Percentiles rank a stretch among this genome's conserved stretches.
These are phyloP conservation scores for Microcebus murinus DNA, from an alignment of 2,113 vertebrate species.

Conservation along the genomic window DNA sequence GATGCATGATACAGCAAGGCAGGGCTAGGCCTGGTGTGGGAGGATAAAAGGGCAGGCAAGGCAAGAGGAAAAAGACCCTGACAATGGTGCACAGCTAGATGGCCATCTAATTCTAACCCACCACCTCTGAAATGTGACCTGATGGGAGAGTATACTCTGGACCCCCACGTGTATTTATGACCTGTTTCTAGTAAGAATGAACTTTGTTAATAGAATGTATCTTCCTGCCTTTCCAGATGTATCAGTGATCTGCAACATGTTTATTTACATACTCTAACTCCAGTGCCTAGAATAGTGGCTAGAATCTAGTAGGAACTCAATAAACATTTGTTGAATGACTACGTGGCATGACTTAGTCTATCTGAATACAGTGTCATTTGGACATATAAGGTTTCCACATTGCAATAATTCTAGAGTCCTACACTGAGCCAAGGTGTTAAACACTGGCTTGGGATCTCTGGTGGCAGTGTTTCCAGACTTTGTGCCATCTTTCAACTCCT, in stretches of 20 bases:
- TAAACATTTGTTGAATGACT: background rate
- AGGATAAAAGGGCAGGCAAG: background rate
- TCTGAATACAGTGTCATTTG: background rate
- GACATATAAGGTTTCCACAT: background rate
- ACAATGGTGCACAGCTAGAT: too few relatives aligned
- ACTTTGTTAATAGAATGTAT: background rate
- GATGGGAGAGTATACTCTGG: background rate
- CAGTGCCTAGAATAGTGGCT: background rate
- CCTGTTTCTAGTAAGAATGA: background rate
- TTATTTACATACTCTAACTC: background rate
- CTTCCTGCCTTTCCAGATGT: background rate
- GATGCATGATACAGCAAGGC: too few relatives aligned
- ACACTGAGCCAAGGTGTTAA: accelerated
- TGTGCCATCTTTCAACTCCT: background rate
- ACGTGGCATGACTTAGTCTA: background rate
- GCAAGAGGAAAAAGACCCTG: background rate
- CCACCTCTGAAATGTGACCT: background rate
- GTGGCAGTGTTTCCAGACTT: background rate
- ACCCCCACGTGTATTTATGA: background rate
- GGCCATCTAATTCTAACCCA: background rate
- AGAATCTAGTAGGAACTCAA: background rate
- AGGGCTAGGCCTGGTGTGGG: accelerated
- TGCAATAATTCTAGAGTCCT: background rate
- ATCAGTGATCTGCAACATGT: too few relatives aligned
- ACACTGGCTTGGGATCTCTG: background rate